Evolutionary conservation across 2,888 invertebrate species (phyloP).

Genomic region (Allacma fusca): DNA sequence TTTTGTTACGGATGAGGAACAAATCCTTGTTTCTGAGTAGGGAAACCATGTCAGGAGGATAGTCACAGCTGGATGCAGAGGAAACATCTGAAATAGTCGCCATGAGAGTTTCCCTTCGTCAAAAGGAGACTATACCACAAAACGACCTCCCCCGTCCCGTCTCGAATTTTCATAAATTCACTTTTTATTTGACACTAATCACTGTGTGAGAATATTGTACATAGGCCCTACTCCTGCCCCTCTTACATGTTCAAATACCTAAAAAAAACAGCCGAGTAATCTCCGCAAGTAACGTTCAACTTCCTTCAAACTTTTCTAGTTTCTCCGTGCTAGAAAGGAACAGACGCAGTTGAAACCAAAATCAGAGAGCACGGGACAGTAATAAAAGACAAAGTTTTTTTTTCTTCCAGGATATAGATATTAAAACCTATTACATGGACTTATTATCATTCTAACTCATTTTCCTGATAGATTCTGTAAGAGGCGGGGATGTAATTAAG

Average conservation of each 20-base stretch:
- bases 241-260: too few species aligned
- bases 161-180: conserved; percentile 7
- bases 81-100: background rate
- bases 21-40: too few species aligned
- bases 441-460: conserved; percentile 3
- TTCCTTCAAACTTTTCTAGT: too few species aligned
- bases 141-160: conserved; percentile 1
- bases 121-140: background rate
- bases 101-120: background rate
- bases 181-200: conserved; percentile 13
- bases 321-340: too few species aligned
- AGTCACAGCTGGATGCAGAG: background rate
- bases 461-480: background rate
- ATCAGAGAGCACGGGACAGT: background rate
- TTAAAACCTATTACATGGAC: background rate
- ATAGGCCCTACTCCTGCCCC: background rate
- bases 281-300: too few species aligned
- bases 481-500: background rate
- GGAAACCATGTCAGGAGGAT: background rate
- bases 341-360: background rate
- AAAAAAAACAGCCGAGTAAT: too few species aligned
- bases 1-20: too few species aligned
- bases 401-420: background rate
- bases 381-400: conserved; percentile 11
- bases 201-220: background rate